phyloP scores from a whole-genome alignment of 2,797 vertebrate species.

The Coreius guichenoti region DNA sequence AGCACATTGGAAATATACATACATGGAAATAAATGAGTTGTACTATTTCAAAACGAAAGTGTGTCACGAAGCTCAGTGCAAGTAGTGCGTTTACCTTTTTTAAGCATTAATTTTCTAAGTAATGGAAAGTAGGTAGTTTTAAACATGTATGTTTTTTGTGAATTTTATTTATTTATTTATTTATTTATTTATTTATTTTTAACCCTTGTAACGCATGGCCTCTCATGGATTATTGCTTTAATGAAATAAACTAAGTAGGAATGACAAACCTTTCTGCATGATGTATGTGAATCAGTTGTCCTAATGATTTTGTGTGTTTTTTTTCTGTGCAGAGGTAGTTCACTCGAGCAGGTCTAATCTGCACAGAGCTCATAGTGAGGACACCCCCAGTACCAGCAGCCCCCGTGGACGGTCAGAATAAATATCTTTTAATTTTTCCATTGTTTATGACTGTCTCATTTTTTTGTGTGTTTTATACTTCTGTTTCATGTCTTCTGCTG shows the following conservation, averaged over 20 bases:
- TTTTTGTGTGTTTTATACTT: background rate
- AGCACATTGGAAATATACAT: too few species aligned
- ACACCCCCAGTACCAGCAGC: slow-evolving; percentile 65
- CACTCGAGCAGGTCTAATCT: slow-evolving; percentile 73
- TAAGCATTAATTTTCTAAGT: background rate
- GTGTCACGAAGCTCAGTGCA: too few species aligned
- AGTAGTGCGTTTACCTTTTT: background rate
- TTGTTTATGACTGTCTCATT: background rate
- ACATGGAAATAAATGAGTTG: too few species aligned
- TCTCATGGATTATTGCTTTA: background rate
- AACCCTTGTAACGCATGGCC: background rate
- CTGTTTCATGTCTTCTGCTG: background rate
- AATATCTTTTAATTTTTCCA: background rate
- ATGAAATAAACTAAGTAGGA: background rate
- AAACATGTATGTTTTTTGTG: background rate
- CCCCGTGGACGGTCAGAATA: slow-evolving; percentile 69
- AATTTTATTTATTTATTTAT: too few species aligned
- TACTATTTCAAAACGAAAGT: too few species aligned
- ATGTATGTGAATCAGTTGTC: background rate
- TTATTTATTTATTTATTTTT: too few species aligned
- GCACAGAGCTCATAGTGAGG: slow-evolving; percentile 78
- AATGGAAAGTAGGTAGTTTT: background rate
- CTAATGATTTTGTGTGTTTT: background rate
- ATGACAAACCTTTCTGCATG: too few species aligned
- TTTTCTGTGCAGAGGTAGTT: slow-evolving; percentile 70